Base-by-base conservation (phyloP, 2,113 vertebrate genomes). In the Poecile atricapillus region DNA sequence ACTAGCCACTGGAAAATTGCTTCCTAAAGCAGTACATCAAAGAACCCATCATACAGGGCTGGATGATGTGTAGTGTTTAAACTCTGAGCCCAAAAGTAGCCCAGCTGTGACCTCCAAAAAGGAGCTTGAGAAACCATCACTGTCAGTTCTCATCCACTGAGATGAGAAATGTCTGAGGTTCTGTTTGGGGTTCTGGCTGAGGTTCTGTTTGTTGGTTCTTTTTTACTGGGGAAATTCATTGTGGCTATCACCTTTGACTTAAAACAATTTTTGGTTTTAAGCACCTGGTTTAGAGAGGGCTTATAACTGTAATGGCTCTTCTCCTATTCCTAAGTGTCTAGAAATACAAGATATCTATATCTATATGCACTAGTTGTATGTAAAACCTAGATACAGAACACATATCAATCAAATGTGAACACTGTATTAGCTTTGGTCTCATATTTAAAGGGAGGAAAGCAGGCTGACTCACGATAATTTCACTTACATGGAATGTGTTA, bases 1-100 rank as follows among this genome's bases (percentile, higher is more conserved):
- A 87, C 55, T 91, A 82, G n/a, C 37, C 44, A 31, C 47, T 64
- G 80, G 73, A 84, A 93, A 84, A 78, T 90, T 89, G 52, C 33
- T 93, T 96, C 64, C n/a, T 55, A 89, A 92, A 89, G 47, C 80
- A 92, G 18, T 79, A 10, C 1, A 4, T 89, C 87, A 75, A 81
- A 27, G n/a, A 89, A 27, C 6, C 44, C 58, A 68, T 87, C 73
- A 24, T 17, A 17, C 58, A 75, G n/a, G 43, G 85, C 30, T 39
- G 13, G 69, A 56, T 7, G 5, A 79, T 17, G 7, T 87, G 27
- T 39, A 21, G 73, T 22, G 15, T 59, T 90, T 83, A 20, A 84
- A 84, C 24, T 75, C 43, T 86, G 50, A 90, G 55, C 53, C 58
- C 65, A 68, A 73, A 79, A 64, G 70, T 58, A 92, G 31, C 75